Percentiles rank a stretch among this genome's conserved stretches.
Conservation (phyloP, 1,140 invertebrate species). For the Pantala flavescens region DNA sequence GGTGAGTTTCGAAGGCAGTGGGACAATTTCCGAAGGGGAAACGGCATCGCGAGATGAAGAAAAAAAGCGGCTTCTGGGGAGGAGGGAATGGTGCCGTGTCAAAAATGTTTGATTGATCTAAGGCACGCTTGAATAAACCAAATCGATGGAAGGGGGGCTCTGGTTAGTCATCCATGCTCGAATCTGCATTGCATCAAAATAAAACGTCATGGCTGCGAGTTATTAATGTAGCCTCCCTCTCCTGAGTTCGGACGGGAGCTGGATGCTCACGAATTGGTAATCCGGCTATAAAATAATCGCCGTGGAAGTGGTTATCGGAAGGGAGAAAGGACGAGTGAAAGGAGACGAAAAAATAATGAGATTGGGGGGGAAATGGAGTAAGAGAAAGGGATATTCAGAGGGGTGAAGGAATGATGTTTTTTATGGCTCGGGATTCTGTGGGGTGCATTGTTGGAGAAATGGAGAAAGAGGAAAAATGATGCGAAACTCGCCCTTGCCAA, state of each 20-base stretch:
- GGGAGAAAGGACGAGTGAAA: background rate
- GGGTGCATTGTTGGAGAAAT: too few species aligned
- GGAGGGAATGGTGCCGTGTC: background rate
- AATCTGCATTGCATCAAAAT: background rate
- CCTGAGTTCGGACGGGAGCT: background rate
- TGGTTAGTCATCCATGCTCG: background rate
- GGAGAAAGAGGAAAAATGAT: background rate
- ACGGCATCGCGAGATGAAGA: too few species aligned
- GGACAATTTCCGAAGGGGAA: too few species aligned
- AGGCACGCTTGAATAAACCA: background rate
- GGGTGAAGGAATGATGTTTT: too few species aligned
- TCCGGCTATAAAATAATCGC: slow-evolving; percentile 6
- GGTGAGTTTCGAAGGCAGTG: background rate
- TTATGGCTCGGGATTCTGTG: too few species aligned
- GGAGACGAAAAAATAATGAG: background rate
- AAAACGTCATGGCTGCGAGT: background rate
- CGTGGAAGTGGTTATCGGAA: background rate
- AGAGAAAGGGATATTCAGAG: background rate
- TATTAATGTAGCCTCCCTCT: background rate
- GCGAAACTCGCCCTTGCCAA: background rate
- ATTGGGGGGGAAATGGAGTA: background rate
- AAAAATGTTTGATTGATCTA: background rate
- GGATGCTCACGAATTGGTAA: background rate
- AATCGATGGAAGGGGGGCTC: background rate
- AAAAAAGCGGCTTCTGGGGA: background rate